A percentile compares a stretch with the other conserved stretches of the same genome.
phyloP scores from a whole-genome alignment of 2,888 invertebrate genomes.

The Mantis religiosa region DNA sequence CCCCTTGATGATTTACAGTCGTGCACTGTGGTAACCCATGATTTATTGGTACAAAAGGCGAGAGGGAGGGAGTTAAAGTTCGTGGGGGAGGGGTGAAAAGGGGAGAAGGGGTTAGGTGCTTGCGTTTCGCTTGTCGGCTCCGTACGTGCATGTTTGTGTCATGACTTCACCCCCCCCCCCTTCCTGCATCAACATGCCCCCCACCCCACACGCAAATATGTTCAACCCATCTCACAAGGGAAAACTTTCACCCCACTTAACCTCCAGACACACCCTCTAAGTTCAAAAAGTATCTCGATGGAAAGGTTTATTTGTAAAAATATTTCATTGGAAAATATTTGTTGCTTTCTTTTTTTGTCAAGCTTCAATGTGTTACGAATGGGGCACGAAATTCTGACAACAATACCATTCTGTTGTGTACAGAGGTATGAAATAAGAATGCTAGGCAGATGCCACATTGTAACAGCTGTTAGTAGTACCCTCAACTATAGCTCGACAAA shows the following conservation, averaged over 20 bases:
- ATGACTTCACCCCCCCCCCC: background rate
- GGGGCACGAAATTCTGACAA: background rate
- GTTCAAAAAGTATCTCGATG: background rate
- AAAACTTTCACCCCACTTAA: background rate
- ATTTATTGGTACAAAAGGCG: conserved; percentile 47
- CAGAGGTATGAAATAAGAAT: background rate
- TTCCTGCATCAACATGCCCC: background rate
- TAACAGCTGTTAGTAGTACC: background rate
- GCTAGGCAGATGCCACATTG: background rate
- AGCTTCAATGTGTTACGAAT: background rate
- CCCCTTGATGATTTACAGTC: conserved; percentile 60
- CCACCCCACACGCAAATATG: background rate
- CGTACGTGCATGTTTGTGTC: background rate
- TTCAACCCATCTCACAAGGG: background rate
- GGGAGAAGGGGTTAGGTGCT: background rate
- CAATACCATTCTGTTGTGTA: no score
- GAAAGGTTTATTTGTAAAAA: background rate
- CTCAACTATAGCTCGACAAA: background rate
- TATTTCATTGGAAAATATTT: background rate
- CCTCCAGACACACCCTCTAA: background rate
- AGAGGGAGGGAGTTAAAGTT: conserved; percentile 25
- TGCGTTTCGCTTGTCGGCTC: background rate
- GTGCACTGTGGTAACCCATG: conserved; percentile 67
- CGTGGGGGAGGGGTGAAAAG: conserved; percentile 16
- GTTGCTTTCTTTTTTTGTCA: background rate